Conservation (phyloP, 2,888 invertebrate species). For the Patella pellucida region DNA sequence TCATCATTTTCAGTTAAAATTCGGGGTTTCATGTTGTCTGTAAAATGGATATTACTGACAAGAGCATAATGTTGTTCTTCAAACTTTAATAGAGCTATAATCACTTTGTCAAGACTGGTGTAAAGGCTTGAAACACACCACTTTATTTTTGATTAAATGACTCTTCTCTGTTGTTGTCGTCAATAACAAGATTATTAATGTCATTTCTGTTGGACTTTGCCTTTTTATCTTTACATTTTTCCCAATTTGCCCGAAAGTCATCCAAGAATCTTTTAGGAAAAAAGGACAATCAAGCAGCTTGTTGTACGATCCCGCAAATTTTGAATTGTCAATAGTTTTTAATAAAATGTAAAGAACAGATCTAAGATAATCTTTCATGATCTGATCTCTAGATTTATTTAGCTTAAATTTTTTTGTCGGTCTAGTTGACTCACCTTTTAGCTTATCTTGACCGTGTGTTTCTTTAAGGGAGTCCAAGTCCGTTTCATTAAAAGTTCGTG, state of each 20-base stretch:
- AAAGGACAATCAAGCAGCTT: neutral
- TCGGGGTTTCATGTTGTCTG: too few species aligned
- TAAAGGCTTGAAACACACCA: neutral
- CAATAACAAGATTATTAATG: neutral
- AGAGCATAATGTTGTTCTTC: neutral
- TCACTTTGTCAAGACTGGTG: neutral
- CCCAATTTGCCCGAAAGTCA: neutral
- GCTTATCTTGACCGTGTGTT: too few species aligned
- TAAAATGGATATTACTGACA: neutral
- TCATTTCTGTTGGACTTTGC: neutral
- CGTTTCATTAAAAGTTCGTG: neutral
- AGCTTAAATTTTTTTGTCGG: too few species aligned
- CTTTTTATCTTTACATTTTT: neutral
- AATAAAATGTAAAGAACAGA: neutral
- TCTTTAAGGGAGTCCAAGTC: too few species aligned
- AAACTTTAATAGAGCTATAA: neutral
- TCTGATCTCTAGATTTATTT: neutral
- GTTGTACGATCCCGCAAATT: neutral
- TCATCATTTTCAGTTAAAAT: neutral
- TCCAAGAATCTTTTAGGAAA: neutral
- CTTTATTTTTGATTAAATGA: constrained; percentile 2
- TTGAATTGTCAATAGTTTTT: neutral
- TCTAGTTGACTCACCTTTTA: too few species aligned
- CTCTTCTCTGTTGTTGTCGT: neutral
- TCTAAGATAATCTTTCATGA: too few species aligned